Conservation (phyloP, 2,797 vertebrate genomes). For the Lemur catta region DNA sequence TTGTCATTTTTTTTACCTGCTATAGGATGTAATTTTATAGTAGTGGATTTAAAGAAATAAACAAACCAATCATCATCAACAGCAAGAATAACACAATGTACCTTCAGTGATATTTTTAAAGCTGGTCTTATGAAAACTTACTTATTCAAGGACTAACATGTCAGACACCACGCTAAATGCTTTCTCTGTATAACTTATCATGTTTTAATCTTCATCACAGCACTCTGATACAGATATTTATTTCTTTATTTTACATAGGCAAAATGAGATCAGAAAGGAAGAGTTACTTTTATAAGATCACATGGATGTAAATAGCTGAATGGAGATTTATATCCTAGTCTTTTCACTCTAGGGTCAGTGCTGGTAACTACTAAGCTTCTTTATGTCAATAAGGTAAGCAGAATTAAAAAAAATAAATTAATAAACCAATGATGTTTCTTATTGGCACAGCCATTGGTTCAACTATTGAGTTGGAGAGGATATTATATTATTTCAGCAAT, state of each 20-base stretch:
- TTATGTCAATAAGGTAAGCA: neutral
- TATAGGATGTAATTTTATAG: neutral
- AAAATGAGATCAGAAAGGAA: neutral
- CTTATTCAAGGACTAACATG: neutral
- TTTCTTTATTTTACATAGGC: neutral
- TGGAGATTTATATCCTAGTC: fast-evolving
- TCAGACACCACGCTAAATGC: fast-evolving
- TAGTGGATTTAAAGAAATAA: neutral
- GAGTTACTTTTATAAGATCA: neutral
- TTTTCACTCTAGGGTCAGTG: neutral
- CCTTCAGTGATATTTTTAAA: neutral
- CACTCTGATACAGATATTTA: neutral
- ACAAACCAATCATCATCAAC: neutral
- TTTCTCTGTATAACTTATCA: neutral
- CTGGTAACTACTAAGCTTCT: neutral
- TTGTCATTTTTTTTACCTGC: neutral
- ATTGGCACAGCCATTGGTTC: neutral
- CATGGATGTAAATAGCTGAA: fast-evolving
- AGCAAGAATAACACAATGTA: neutral
- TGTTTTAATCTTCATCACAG: neutral
- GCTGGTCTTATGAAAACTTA: neutral
- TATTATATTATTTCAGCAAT: neutral
- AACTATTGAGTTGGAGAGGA: neutral
- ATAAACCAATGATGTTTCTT: neutral
- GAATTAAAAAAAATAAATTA: neutral